Evolutionary conservation across 2,113 vertebrate species (phyloP).

Genomic region (Egretta garzetta): DNA sequence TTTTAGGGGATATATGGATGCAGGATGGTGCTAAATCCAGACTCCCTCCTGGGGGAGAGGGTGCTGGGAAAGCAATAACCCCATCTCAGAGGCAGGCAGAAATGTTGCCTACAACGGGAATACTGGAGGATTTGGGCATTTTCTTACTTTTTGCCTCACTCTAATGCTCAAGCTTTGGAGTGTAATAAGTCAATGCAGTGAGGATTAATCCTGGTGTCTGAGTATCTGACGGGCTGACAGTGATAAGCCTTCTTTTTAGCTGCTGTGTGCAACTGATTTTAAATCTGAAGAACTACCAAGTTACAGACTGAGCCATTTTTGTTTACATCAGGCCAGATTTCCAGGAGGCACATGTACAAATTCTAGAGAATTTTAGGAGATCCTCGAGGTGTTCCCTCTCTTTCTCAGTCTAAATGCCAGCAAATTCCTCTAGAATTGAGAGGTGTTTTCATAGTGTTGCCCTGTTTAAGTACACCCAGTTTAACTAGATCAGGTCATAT

Average conservation of each 20-base stretch:
- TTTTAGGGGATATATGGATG: background rate
- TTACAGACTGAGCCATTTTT: background rate
- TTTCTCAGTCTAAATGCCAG: background rate
- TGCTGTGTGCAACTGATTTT: background rate
- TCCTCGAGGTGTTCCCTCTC: background rate
- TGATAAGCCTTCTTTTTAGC: background rate
- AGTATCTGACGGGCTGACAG: background rate
- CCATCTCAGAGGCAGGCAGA: background rate
- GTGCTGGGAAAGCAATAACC: background rate
- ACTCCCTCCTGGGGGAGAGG: background rate
- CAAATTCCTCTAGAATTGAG: background rate
- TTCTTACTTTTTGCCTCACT: background rate
- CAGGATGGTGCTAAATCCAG: background rate
- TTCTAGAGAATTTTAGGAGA: background rate
- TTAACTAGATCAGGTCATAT: background rate
- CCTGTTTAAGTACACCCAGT: background rate
- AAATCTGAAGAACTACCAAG: background rate
- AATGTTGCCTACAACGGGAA: background rate
- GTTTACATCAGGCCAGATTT: background rate
- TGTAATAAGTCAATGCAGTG: background rate
- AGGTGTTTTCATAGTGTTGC: background rate
- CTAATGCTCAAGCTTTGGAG: background rate
- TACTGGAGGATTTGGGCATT: background rate
- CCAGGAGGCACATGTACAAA: background rate
- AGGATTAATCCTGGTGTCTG: background rate